Percentiles rank a stretch among this genome's conserved stretches.
These are phyloP conservation scores for Cydia splendana DNA, from an alignment of 1,140 invertebrate species.

Conservation along the genomic window DNA sequence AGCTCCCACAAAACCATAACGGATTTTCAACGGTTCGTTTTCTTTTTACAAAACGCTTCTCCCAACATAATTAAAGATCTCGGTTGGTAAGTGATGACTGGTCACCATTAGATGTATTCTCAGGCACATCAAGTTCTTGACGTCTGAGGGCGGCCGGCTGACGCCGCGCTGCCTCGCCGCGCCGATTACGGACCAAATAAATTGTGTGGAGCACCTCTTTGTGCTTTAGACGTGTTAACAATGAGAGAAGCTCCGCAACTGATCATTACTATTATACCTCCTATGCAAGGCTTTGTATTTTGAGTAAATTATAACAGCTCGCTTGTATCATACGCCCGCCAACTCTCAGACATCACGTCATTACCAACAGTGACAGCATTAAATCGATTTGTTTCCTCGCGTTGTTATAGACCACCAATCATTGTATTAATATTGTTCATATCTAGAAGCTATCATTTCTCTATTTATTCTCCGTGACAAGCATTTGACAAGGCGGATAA, in stretches of 20 bases:
- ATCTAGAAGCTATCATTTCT: constrained; percentile 36
- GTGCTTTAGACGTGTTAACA: constrained; percentile 73
- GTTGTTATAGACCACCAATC: constrained; percentile 44
- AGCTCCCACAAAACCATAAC: constrained; percentile 69
- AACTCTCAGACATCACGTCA: constrained; percentile 65
- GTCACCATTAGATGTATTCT: constrained; percentile 61
- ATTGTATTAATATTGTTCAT: constrained; percentile 48
- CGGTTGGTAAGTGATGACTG: constrained; percentile 61
- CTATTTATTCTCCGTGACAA: constrained; percentile 36
- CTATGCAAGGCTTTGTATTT: constrained; percentile 78
- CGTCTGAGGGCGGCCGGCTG: constrained; percentile 48
- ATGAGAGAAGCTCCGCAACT: constrained; percentile 70
- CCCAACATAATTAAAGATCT: constrained; percentile 69
- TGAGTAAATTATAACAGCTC: constrained; percentile 79
- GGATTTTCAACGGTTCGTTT: constrained; percentile 72
- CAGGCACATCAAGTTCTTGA: constrained; percentile 55
- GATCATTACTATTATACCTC: constrained; percentile 74
- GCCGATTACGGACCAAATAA: constrained; percentile 73
- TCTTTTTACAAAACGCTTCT: constrained; percentile 62
- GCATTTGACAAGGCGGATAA: constrained; percentile 45
- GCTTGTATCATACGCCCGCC: constrained; percentile 52
- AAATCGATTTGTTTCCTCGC: constrained; percentile 51
- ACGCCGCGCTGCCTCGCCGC: constrained; percentile 52
- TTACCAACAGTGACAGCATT: constrained; percentile 73
- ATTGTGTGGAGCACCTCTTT: constrained; percentile 72